Conservation (phyloP, 2,113 vertebrate genomes). For the Psephotus haematonotus region DNA sequence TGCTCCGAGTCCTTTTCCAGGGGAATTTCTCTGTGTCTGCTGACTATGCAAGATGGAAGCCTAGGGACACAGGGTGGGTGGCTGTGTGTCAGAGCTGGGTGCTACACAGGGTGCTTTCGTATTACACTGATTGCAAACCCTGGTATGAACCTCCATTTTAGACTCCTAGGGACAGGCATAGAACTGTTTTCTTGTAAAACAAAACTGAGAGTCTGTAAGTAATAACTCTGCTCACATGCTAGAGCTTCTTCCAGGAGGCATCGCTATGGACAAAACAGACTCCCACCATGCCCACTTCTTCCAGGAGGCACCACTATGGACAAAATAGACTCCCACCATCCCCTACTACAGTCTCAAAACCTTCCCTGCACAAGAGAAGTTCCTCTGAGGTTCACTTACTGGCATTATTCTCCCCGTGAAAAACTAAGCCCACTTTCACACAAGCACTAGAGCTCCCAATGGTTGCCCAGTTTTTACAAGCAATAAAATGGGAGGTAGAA, state of each 20-base stretch:
- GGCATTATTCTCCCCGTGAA: background rate
- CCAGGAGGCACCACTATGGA: background rate
- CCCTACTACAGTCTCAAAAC: background rate
- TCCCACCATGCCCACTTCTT: background rate
- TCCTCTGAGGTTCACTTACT: background rate
- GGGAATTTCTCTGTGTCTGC: background rate
- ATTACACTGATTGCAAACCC: background rate
- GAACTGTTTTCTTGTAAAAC: background rate
- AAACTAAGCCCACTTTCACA: background rate
- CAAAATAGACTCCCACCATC: background rate
- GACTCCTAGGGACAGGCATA: background rate
- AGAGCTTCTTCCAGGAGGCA: background rate
- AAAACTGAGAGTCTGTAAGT: background rate
- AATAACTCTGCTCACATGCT: background rate
- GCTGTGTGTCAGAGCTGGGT: background rate
- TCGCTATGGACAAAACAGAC: background rate
- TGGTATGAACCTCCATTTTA: background rate
- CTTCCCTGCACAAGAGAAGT: background rate
- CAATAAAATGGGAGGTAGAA: background rate
- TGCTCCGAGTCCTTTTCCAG: background rate
- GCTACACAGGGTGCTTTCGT: accelerated
- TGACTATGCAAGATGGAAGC: background rate
- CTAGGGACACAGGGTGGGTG: accelerated
- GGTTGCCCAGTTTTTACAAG: background rate
- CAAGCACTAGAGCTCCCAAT: background rate